phyloP scores from a whole-genome alignment of 2,797 vertebrate species.

The Menidia menidia region DNA sequence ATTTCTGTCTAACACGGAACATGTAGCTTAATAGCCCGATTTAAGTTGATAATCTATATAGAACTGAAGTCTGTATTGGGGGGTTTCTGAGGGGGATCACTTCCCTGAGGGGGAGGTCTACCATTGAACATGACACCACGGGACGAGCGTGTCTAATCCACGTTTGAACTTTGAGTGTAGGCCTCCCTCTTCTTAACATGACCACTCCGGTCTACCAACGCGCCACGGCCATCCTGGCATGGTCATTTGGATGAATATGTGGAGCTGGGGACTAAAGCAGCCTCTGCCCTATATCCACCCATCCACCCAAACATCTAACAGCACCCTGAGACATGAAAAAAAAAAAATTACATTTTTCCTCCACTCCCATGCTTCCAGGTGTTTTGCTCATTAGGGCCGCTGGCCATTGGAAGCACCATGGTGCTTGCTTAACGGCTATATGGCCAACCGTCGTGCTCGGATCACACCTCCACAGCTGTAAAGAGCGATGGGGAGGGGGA shows the following conservation, averaged over 20 bases:
- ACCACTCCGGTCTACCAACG: constrained; percentile 53
- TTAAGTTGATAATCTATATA: constrained; percentile 69
- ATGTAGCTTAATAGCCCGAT: constrained; percentile 57
- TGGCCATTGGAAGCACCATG: constrained; percentile 68
- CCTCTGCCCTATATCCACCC: constrained; percentile 30
- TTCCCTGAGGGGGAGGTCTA: constrained; percentile 63
- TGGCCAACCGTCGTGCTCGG: constrained; percentile 82
- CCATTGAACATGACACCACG: constrained; percentile 78
- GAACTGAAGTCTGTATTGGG: constrained; percentile 72
- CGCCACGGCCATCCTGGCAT: constrained; percentile 36
- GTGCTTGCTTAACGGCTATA: constrained; percentile 80
- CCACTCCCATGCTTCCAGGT: constrained; percentile 74
- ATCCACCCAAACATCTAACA: constrained; percentile 29
- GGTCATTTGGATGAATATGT: constrained; percentile 43
- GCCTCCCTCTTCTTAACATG: constrained; percentile 67
- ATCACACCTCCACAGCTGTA: constrained; percentile 89
- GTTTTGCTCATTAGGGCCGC: constrained; percentile 83
- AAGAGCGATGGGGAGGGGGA: constrained; percentile 74
- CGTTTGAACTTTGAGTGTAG: constrained; percentile 77
- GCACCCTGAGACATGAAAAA: constrained; percentile 60
- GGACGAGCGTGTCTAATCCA: constrained; percentile 80
- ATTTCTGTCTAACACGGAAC: constrained; percentile 43
- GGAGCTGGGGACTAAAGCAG: constrained; percentile 21
- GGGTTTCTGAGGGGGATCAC: constrained; percentile 63
- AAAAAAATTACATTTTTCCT: constrained; percentile 41